Evolutionary conservation across 2,113 vertebrate genomes (phyloP), one percentile per base, ranked within the genome.

Genomic region (Etheostoma cragini): DNA sequence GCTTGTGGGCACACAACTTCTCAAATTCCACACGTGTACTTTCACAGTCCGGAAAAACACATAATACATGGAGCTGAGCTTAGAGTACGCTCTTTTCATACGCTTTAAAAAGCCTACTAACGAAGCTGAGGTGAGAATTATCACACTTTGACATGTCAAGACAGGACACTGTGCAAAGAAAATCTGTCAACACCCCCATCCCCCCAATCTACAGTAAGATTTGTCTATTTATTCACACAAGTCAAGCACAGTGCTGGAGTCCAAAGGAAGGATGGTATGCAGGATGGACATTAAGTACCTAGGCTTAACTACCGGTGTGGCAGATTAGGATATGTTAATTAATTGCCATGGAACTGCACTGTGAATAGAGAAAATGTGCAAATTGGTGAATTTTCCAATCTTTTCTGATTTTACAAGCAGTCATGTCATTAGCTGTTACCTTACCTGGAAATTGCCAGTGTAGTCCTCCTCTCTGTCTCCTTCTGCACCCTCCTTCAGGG

Each of bases 391-490:
- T 38, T 7, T 21, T 54, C 10, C 10, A 42, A 42, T 49, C 2
- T 35, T 11, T 38, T 45, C 30, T 14, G 1, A 61, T 24, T 58
- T 5, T 52, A 5, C 26, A n/a, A 49, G n/a, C 26, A 16, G 19
- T 22, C 33, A 26, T 65, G 19, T 50, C n/a, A 47, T 54, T 33
- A 65, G 49, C 60, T 22, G 66, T 17, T 63, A 12, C 76, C 94
- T 94, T 92, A 99, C 98, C 97, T 99, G 97, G 85, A 98, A 99
- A 75, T 94, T 94, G 56, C 98, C 98, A 3, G 95, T 95, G 3
- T 99, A 98, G 89, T 99, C 97, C 6, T 98, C 97, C 46, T 99
- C 97, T 69, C 95, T 96, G 85, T 98, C 97, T 14, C 98, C 98
- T 56, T 96, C 96, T 85, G 96, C 89, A 13, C 97, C 97, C 72